Evolutionary conservation across 2,888 invertebrate genomes (phyloP).

Genomic region (Pandemis cinnamomeana): DNA sequence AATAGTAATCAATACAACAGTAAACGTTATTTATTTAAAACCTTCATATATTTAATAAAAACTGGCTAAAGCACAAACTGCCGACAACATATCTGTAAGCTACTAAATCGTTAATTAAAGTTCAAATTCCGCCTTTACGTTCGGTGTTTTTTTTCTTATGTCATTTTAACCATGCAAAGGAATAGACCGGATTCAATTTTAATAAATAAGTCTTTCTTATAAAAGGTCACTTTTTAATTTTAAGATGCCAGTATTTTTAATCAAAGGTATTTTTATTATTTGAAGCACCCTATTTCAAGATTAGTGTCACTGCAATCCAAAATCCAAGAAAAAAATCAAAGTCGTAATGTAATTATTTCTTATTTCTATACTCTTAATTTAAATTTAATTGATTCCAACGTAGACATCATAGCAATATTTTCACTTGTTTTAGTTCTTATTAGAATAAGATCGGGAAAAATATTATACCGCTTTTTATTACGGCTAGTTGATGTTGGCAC

Average conservation of each 20-base stretch:
- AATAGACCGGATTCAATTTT: background rate
- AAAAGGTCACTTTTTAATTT: background rate
- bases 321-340: background rate
- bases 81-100: background rate
- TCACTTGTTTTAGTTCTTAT: background rate
- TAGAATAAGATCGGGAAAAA: background rate
- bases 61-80: background rate
- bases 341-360: background rate
- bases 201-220: background rate
- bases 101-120: conserved; percentile 1
- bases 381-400: background rate
- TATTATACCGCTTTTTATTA: background rate
- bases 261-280: background rate
- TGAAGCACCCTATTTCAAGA: conserved; percentile 3
- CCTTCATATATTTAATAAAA: conserved; percentile 27
- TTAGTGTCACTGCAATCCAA: conserved; percentile 4
- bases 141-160: conserved; percentile 1
- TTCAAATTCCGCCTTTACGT: background rate
- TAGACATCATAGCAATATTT: background rate
- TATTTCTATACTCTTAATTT: background rate
- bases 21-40: conserved; percentile 30
- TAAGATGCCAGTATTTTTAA: background rate
- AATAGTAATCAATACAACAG: conserved; percentile 36
- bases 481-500: background rate
- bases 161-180: background rate